Conservation (phyloP, 1,140 invertebrate genomes). For the Lepidurus couesii region DNA sequence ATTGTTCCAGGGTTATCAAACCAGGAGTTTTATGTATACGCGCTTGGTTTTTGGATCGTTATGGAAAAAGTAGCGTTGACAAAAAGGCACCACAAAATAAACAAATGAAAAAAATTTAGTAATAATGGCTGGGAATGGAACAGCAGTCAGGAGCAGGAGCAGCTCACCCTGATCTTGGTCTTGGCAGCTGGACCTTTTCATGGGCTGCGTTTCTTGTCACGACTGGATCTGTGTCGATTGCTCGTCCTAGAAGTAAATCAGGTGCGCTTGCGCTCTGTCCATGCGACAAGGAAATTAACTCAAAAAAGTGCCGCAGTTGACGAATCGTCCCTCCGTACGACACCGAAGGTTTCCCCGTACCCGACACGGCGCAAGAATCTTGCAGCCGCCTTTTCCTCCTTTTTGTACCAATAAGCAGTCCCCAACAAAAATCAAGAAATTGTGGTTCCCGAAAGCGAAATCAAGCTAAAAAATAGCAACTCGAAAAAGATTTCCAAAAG, state of each 20-base stretch:
- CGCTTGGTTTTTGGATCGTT: too few relatives aligned
- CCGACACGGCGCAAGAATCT: neutral
- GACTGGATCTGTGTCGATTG: neutral
- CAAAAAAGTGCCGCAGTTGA: conserved; percentile 9
- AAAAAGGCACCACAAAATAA: neutral
- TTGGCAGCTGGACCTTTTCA: neutral
- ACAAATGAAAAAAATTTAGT: neutral
- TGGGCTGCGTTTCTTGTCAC: neutral
- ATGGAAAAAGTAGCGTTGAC: neutral
- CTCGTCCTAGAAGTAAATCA: neutral
- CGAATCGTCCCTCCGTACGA: neutral
- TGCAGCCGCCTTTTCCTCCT: neutral
- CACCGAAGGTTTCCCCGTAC: neutral
- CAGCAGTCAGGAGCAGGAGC: conserved; percentile 4
- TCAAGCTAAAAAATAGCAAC: neutral
- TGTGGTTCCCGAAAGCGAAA: neutral
- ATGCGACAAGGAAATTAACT: neutral
- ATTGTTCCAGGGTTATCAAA: too few relatives aligned
- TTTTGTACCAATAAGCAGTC: neutral
- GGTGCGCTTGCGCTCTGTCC: neutral
- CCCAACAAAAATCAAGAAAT: neutral
- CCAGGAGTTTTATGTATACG: too few relatives aligned
- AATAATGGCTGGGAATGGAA: neutral
- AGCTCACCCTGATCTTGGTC: conserved; percentile 17
- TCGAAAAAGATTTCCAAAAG: neutral